phyloP scores from a whole-genome alignment of 2,888 invertebrate species.

The Aphodius granarius region DNA sequence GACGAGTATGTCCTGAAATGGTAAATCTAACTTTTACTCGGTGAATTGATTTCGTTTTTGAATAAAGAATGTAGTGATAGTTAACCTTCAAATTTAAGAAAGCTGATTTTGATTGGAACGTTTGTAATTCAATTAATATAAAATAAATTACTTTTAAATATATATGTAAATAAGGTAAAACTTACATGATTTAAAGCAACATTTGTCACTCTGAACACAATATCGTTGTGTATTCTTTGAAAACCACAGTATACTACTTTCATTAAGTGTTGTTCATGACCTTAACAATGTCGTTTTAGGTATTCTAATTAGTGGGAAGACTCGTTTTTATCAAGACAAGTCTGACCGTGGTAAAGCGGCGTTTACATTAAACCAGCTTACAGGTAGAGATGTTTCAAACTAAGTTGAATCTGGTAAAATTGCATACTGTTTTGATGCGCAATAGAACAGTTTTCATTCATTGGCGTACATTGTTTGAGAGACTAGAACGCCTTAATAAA shows the following conservation, averaged over 20 bases:
- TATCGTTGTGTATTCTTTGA: not conserved
- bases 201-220: not conserved
- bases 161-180: not conserved
- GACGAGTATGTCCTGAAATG: not conserved
- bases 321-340: not conserved
- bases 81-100: not conserved
- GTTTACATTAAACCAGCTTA: no score
- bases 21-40: not conserved
- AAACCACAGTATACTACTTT: not conserved
- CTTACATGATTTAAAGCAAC: not conserved
- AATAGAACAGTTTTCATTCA: no score
- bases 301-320: not conserved
- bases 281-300: not conserved
- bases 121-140: no score
- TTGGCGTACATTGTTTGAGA: no score
- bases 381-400: no score
- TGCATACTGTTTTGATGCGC: no score
- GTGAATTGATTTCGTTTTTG: not conserved
- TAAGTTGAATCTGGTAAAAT: no score
- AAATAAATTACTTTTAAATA: not conserved
- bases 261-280: not conserved
- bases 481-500: no score
- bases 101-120: not conserved
- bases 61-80: not conserved
- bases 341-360: no score